Evolutionary conservation across 2,888 invertebrate genomes (phyloP).

Genomic region (Acleris emargana): DNA sequence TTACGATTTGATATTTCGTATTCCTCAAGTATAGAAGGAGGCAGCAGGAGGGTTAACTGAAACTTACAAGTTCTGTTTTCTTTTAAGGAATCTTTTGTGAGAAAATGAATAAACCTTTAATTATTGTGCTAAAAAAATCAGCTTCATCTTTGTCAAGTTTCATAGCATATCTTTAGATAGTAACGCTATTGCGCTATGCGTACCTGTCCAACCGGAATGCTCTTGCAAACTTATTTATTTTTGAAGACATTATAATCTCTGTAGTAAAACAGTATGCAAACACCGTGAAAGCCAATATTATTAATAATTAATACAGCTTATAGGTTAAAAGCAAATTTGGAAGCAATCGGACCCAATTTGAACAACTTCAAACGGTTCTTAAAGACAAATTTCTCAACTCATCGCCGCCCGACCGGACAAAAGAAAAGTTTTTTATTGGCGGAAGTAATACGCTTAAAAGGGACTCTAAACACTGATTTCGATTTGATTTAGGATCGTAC

Average conservation of each 20-base stretch:
- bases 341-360: constrained; percentile 28
- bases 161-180: too few relatives aligned
- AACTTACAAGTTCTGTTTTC: too few relatives aligned
- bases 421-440: constrained; percentile 69
- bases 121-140: too few relatives aligned
- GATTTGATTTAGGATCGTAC: constrained; percentile 73
- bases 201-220: too few relatives aligned
- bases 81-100: too few relatives aligned
- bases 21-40: too few relatives aligned
- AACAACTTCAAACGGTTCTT: constrained; percentile 36
- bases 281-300: constrained; percentile 10
- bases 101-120: too few relatives aligned
- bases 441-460: constrained; percentile 76
- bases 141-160: too few relatives aligned
- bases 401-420: constrained; percentile 51
- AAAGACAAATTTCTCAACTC: constrained; percentile 38
- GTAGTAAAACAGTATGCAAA: not conserved
- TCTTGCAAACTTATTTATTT: too few relatives aligned
- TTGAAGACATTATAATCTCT: not conserved
- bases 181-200: too few relatives aligned
- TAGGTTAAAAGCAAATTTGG: constrained; percentile 37
- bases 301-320: constrained; percentile 25
- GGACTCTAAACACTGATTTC: constrained; percentile 70
- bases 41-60: too few relatives aligned
- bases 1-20: too few relatives aligned